Conservation (phyloP, 2,888 invertebrate genomes). For the Philonicus albiceps region DNA sequence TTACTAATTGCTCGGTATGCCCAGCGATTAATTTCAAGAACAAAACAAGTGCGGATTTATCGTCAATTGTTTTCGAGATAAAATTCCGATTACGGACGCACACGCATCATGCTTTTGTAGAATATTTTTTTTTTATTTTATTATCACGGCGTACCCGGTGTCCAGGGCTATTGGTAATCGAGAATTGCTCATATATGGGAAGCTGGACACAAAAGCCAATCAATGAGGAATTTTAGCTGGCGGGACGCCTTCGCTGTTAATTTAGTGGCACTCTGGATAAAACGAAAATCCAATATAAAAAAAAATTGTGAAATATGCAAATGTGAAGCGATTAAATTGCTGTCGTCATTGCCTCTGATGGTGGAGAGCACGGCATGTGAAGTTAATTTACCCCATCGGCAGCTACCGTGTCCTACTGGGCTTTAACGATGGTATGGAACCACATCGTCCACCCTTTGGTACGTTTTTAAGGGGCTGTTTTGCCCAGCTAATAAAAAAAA, state of each 20-base stretch:
- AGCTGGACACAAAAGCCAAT: slow-evolving; percentile 7
- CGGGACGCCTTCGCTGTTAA: neutral
- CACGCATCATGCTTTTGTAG: slow-evolving; percentile 1
- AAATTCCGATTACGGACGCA: slow-evolving; percentile 26
- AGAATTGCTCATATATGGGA: neutral
- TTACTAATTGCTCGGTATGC: slow-evolving; percentile 24
- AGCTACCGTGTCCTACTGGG: neutral
- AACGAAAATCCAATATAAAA: slow-evolving; percentile 6
- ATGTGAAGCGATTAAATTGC: slow-evolving; percentile 6
- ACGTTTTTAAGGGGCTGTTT: neutral
- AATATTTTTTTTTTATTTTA: neutral
- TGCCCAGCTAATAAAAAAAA: slow-evolving; percentile 18
- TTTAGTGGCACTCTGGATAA: neutral
- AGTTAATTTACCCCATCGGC: neutral
- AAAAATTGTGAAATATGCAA: slow-evolving; percentile 10
- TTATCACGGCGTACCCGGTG: neutral
- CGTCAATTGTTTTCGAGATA: slow-evolving; percentile 24
- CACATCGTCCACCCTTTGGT: neutral
- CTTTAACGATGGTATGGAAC: too few relatives aligned
- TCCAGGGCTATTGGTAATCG: neutral
- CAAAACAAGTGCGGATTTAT: slow-evolving; percentile 30
- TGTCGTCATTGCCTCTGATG: neutral
- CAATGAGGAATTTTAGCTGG: neutral
- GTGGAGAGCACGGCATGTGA: neutral
- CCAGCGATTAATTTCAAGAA: slow-evolving; percentile 22